Conservation (phyloP, 2,888 invertebrate species). For the Beris chalybata region DNA sequence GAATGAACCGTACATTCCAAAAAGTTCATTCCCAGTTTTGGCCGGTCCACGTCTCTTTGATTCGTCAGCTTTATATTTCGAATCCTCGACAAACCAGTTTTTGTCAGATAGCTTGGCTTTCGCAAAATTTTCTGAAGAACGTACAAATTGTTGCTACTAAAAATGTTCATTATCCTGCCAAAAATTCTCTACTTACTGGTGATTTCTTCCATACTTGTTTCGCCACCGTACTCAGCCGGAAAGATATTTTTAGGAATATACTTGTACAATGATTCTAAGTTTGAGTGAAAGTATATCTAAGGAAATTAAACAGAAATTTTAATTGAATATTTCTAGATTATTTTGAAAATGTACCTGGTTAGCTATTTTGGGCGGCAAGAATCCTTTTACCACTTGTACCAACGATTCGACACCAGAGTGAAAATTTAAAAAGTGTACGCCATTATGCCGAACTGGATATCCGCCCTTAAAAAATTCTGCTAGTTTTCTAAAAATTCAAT, state of each 20-base stretch:
- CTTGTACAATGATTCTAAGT: constrained; percentile 42
- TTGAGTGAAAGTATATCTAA: constrained; percentile 46
- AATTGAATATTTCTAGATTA: not conserved
- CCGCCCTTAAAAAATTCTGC: constrained; percentile 57
- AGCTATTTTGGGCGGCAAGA: constrained; percentile 63
- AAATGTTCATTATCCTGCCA: no score
- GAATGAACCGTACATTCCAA: constrained; percentile 53
- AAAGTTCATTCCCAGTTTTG: constrained; percentile 44
- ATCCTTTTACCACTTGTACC: constrained; percentile 59
- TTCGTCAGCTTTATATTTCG: constrained; percentile 49
- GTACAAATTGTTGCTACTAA: constrained; percentile 37
- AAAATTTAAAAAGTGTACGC: constrained; percentile 61
- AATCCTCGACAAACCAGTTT: constrained; percentile 48
- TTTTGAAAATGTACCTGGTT: constrained; percentile 57
- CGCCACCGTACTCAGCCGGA: constrained; percentile 17
- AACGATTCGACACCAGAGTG: constrained; percentile 61
- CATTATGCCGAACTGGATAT: constrained; percentile 63
- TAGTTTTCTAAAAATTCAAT: constrained; percentile 37
- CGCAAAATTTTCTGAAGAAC: not conserved
- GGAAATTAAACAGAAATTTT: constrained; percentile 29
- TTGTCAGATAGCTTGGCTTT: not conserved
- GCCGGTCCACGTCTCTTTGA: constrained; percentile 48
- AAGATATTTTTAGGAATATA: constrained; percentile 5
- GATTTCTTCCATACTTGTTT: constrained; percentile 50
- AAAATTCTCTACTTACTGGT: not conserved